Conservation (phyloP, 2,888 invertebrate genomes). For the Nomada goodeniana region DNA sequence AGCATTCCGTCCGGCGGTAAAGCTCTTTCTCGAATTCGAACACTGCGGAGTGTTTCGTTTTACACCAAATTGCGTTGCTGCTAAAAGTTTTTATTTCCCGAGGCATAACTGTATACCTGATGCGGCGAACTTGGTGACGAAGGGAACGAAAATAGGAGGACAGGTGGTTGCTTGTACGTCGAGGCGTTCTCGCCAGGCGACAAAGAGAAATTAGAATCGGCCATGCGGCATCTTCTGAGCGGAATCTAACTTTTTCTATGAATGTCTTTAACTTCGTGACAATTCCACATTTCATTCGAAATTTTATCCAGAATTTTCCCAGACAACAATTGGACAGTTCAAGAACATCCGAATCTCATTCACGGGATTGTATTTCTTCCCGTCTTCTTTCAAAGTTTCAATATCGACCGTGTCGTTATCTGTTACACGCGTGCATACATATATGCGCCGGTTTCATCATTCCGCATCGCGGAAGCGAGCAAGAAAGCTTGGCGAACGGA, state of each 20-base stretch:
- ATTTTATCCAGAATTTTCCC: neutral
- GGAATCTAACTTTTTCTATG: neutral
- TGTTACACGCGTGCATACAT: too few relatives aligned
- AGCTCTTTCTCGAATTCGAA: constrained; percentile 1
- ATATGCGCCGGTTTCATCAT: too few relatives aligned
- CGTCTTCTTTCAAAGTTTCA: too few relatives aligned
- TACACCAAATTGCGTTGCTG: constrained; percentile 10
- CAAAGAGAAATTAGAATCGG: neutral
- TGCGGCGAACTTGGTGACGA: neutral
- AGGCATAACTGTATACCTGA: neutral
- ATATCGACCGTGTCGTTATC: too few relatives aligned
- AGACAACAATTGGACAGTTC: neutral
- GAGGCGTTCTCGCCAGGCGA: neutral
- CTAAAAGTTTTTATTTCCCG: constrained; percentile 14
- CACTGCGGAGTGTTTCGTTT: neutral
- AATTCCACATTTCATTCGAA: too few relatives aligned
- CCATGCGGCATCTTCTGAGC: neutral
- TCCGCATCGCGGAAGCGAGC: too few relatives aligned
- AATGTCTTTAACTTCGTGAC: neutral
- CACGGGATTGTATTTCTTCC: too few relatives aligned
- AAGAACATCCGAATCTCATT: too few relatives aligned
- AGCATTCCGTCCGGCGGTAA: constrained; percentile 1
- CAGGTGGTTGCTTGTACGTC: neutral
- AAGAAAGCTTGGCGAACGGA: neutral
- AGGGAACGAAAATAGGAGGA: too few relatives aligned